These are phyloP conservation scores for Paramuricea clavata DNA, from an alignment of 92 coral and sea anemone species.

Conservation along the genomic window DNA sequence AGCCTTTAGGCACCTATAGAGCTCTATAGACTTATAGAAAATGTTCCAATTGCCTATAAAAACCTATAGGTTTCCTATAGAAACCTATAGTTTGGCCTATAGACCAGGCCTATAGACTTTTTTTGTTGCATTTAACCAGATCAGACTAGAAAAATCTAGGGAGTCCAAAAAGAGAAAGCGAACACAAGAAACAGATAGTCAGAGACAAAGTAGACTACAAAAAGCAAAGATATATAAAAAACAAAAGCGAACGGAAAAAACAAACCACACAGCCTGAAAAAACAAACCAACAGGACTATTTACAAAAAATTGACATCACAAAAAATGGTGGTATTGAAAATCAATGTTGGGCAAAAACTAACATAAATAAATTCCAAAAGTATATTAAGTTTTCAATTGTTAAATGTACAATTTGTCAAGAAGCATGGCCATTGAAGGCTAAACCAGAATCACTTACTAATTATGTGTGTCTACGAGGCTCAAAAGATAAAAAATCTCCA, in stretches of 20 bases:
- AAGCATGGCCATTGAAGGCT: constrained; percentile 45
- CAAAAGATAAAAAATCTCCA: constrained; percentile 10
- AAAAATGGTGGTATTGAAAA: constrained; percentile 49
- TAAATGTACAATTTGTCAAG: neutral
- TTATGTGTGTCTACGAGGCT: constrained; percentile 58
- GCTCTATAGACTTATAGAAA: too few species aligned
- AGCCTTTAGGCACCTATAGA: too few species aligned
- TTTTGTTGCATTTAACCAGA: neutral
- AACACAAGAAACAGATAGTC: constrained; percentile 10
- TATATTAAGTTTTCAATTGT: constrained; percentile 51
- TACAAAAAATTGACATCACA: constrained; percentile 50
- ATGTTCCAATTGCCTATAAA: too few species aligned
- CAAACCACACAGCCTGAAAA: neutral
- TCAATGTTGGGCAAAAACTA: constrained; percentile 62
- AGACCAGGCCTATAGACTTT: too few species aligned
- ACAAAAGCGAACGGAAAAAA: neutral
- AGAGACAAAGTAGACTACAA: constrained; percentile 8
- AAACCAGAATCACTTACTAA: constrained; percentile 25
- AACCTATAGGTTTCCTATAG: too few species aligned
- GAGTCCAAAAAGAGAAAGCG: constrained; percentile 21
- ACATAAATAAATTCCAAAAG: constrained; percentile 58
- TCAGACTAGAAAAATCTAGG: constrained; percentile 11
- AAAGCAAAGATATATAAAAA: neutral
- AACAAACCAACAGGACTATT: constrained; percentile 31
- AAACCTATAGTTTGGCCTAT: too few species aligned